These are phyloP conservation scores for Cynodonichthys magdalenae DNA, from an alignment of 2,797 vertebrate species.

Conservation along the genomic window DNA sequence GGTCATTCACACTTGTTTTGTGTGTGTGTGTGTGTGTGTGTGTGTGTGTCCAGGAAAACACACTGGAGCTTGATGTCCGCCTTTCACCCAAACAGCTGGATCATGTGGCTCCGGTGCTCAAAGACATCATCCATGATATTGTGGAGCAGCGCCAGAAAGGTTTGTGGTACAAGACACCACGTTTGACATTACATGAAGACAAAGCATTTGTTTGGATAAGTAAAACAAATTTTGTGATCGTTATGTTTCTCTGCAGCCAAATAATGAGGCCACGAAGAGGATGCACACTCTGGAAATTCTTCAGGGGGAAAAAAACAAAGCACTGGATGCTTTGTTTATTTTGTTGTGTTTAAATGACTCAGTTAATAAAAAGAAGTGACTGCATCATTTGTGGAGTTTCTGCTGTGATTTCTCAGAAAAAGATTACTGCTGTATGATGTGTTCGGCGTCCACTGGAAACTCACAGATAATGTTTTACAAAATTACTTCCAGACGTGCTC, in stretches of 20 bases:
- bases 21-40: not conserved
- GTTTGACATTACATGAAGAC: not conserved
- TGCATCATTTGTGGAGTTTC: constrained; percentile 16
- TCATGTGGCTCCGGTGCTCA: constrained; percentile 59
- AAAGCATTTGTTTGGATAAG: too few relatives aligned
- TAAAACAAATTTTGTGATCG: constrained; percentile 1
- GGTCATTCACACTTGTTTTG: not conserved
- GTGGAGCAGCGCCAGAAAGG: constrained; percentile 58
- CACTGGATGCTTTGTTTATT: constrained; percentile 44
- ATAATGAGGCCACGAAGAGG: constrained; percentile 21
- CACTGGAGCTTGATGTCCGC: constrained; percentile 62
- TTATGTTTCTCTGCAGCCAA: constrained; percentile 56
- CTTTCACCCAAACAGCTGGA: constrained; percentile 71
- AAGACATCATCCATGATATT: constrained; percentile 73
- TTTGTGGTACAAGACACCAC: constrained; percentile 9
- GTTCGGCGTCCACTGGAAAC: constrained; percentile 21
- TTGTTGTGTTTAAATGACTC: constrained; percentile 63
- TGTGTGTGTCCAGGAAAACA: constrained; percentile 61
- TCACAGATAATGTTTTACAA: not conserved
- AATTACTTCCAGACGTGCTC: not conserved
- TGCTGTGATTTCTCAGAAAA: constrained; percentile 15
- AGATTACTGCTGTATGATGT: not conserved
- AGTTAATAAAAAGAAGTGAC: constrained; percentile 64
- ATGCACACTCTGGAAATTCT: constrained; percentile 49
- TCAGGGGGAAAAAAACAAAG: constrained; percentile 39